phyloP scores from a whole-genome alignment of 2,797 vertebrate genomes.

The Catamblyrhynchus diadema region DNA sequence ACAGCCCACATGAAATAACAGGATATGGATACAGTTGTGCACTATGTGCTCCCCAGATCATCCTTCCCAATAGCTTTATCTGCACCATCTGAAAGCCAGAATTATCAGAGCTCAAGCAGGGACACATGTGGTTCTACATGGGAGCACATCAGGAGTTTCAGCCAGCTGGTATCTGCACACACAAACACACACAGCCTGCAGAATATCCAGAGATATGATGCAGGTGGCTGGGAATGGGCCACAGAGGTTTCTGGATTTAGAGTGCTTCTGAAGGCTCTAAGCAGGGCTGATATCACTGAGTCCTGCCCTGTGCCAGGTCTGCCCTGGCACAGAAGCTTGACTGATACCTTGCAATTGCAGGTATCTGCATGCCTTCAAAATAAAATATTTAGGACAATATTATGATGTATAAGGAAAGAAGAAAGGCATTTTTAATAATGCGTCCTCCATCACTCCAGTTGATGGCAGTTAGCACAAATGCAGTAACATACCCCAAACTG shows the following conservation, averaged over 20 bases:
- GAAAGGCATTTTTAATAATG: not conserved
- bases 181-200: not conserved
- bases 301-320: not conserved
- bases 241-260: not conserved
- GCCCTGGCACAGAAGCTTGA: not conserved
- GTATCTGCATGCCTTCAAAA: not conserved
- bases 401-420: not conserved
- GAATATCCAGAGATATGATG: not conserved
- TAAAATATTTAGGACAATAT: not conserved
- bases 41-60: not conserved
- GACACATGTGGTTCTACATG: not conserved
- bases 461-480: not conserved
- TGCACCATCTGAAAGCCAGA: not conserved
- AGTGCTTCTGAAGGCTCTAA: not conserved
- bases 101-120: not conserved
- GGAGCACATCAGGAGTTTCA: not conserved
- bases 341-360: not conserved
- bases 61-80: not conserved
- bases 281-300: not conserved
- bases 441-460: not conserved
- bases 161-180: not conserved
- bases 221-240: not conserved
- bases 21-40: not conserved
- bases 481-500: not conserved
- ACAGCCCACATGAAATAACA: rapidly evolving